phyloP scores from a whole-genome alignment of 2,888 invertebrate species.

The Aricia artaxerxes region DNA sequence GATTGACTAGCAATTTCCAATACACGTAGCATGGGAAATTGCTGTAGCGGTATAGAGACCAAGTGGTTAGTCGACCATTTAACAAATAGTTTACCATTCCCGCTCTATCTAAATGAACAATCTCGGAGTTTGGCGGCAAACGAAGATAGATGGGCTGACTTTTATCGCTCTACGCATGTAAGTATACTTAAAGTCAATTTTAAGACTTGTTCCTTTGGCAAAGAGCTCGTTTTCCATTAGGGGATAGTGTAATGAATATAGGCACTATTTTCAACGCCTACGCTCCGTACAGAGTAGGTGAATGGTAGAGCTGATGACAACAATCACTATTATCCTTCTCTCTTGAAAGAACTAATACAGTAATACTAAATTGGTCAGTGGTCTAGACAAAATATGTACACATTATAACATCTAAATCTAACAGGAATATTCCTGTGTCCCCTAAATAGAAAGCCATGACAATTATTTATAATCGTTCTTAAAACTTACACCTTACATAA shows the following conservation, averaged over 20 bases:
- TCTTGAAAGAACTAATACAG: neutral
- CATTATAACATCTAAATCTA: no score
- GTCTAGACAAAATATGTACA: no score
- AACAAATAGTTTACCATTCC: constrained; percentile 11
- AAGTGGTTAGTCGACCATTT: neutral
- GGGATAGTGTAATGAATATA: neutral
- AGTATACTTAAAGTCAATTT: no score
- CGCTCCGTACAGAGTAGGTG: neutral
- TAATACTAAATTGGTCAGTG: no score
- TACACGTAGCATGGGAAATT: neutral
- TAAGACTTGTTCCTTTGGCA: neutral
- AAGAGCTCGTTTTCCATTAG: neutral
- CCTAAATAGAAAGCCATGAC: no score
- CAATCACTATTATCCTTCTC: neutral
- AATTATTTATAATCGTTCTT: no score
- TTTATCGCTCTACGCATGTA: constrained; percentile 27
- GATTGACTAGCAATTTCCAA: neutral
- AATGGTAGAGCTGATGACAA: neutral
- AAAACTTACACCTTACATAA: no score
- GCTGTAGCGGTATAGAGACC: neutral
- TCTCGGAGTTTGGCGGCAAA: constrained; percentile 27
- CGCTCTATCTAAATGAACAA: constrained; percentile 32
- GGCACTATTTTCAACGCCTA: constrained; percentile 11
- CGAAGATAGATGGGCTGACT: constrained; percentile 30
- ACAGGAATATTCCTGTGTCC: no score